Percentiles rank a stretch among this genome's conserved stretches.
Evolutionary conservation across 1,140 invertebrate species (phyloP).

Genomic region (Trinorchestia longiramus): DNA sequence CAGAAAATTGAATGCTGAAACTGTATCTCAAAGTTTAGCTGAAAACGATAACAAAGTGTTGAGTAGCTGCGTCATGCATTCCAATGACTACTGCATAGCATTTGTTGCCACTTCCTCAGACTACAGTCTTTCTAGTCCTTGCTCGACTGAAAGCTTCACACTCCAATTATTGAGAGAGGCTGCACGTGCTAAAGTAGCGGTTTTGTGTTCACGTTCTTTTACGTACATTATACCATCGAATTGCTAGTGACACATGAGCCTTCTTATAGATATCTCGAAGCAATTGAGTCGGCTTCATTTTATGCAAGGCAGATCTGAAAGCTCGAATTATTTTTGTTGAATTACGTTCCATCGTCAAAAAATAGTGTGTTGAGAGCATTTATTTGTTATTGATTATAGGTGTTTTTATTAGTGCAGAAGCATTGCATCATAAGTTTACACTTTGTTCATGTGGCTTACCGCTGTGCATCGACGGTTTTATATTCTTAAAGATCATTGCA

Average conservation of each 20-base stretch:
- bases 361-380: too few species aligned
- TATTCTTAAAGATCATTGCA: too few species aligned
- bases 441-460: too few species aligned
- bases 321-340: too few species aligned
- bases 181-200: neutral
- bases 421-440: too few species aligned
- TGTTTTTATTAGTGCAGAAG: too few species aligned
- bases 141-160: too few species aligned
- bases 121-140: too few species aligned
- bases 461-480: too few species aligned
- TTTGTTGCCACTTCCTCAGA: neutral
- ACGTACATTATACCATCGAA: neutral
- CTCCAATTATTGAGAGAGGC: neutral
- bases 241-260: neutral
- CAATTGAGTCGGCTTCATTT: neutral
- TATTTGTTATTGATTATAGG: too few species aligned
- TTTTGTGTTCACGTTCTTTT: neutral
- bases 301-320: neutral
- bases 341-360: too few species aligned
- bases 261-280: neutral
- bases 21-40: neutral
- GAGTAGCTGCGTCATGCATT: neutral
- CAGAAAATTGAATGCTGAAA: neutral
- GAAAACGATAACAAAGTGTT: neutral
- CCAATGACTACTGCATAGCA: neutral